Percentiles rank a stretch among this genome's conserved stretches.
These are phyloP conservation scores for Muscidifurax raptorellus DNA, from an alignment of 1,140 invertebrate genomes.

Conservation along the genomic window DNA sequence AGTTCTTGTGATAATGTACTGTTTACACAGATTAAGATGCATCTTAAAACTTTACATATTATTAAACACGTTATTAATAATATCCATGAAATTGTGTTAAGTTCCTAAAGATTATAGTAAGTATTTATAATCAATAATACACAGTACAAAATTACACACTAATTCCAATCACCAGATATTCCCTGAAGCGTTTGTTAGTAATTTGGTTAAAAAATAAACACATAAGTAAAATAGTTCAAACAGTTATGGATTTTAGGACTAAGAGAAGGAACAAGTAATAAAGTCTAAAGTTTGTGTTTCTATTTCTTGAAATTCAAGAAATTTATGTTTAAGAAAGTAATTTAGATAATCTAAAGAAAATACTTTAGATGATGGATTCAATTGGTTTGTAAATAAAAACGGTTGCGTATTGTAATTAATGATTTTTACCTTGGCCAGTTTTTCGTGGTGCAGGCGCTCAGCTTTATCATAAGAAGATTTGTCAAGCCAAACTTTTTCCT, in stretches of 20 bases:
- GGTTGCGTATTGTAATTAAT: neutral
- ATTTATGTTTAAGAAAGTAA: slow-evolving; percentile 42
- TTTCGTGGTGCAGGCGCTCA: slow-evolving; percentile 73
- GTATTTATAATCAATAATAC: slow-evolving; percentile 31
- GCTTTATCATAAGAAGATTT: slow-evolving; percentile 76
- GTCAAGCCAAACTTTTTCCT: slow-evolving; percentile 76
- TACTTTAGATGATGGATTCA: slow-evolving; percentile 36
- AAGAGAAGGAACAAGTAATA: slow-evolving; percentile 24
- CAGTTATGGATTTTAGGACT: slow-evolving; percentile 57
- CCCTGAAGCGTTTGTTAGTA: slow-evolving; percentile 63
- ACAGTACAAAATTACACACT: slow-evolving; percentile 37
- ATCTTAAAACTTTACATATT: slow-evolving; percentile 2
- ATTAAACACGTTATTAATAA: neutral
- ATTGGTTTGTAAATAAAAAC: neutral
- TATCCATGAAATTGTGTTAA: neutral
- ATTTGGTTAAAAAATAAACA: slow-evolving; percentile 58
- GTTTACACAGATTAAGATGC: neutral
- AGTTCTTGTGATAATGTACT: neutral
- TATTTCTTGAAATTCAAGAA: slow-evolving; percentile 49
- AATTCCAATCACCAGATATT: slow-evolving; percentile 69
- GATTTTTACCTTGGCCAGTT: slow-evolving; percentile 71
- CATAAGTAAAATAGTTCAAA: slow-evolving; percentile 44
- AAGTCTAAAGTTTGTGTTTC: slow-evolving; percentile 36
- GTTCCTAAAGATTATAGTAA: slow-evolving; percentile 19
- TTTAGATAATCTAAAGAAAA: slow-evolving; percentile 41